A percentile compares a stretch with the other conserved stretches of the same genome.
These are phyloP conservation scores for Drosophila pseudoananassae DNA, from an alignment of 1,140 invertebrate genomes.

Conservation along the genomic window DNA sequence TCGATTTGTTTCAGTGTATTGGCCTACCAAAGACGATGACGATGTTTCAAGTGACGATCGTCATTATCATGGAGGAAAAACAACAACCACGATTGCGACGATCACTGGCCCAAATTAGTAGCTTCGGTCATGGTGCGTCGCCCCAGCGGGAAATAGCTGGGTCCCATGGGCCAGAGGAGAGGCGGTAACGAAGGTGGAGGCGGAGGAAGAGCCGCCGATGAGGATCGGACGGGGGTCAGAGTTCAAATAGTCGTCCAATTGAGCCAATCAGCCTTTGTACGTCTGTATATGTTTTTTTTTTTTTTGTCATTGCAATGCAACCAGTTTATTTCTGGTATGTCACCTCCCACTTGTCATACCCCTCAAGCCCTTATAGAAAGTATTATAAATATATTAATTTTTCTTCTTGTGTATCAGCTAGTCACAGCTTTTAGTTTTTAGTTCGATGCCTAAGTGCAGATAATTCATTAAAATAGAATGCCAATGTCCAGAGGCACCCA, in stretches of 20 bases:
- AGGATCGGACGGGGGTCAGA: conserved; percentile 65
- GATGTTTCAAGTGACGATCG: conserved; percentile 40
- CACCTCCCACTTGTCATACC: conserved; percentile 13
- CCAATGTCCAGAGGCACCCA: conserved; percentile 66
- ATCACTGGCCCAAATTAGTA: conserved; percentile 75
- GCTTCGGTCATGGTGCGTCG: conserved; percentile 67
- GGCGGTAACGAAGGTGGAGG: neutral
- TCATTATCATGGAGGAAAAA: neutral
- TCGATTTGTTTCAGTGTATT: conserved; percentile 2
- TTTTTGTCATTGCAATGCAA: conserved; percentile 42
- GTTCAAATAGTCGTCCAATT: conserved; percentile 83
- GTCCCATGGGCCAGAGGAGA: no score
- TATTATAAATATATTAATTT: neutral
- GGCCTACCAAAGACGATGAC: conserved; percentile 32
- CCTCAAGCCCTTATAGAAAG: neutral
- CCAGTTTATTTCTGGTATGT: conserved; percentile 7
- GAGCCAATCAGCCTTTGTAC: conserved; percentile 76
- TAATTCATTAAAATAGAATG: conserved; percentile 75
- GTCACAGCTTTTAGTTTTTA: conserved; percentile 46
- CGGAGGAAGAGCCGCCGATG: conserved; percentile 11
- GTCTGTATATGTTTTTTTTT: conserved; percentile 23
- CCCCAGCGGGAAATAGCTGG: conserved; percentile 38
- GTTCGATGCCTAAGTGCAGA: conserved; percentile 77
- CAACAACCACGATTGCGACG: conserved; percentile 16
- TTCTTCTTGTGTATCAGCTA: conserved; percentile 12